A percentile compares a stretch with the other conserved stretches of the same genome.
phyloP scores from a whole-genome alignment of 2,888 invertebrate species.

The Prosopocoilus inquinatus region DNA sequence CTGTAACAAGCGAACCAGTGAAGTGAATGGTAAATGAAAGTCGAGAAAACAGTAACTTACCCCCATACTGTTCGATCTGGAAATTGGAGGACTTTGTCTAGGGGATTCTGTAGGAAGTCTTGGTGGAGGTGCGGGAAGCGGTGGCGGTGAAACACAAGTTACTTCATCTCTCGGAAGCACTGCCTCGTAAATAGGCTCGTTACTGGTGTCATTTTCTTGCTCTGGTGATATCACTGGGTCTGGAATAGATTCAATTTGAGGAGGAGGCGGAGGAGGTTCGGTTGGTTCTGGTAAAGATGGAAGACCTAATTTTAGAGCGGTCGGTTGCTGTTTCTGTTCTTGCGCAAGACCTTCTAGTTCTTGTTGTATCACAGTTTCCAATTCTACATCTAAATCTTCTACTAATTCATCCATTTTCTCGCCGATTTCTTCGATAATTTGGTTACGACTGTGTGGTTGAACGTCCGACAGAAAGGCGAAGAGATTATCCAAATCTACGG shows the following conservation, averaged over 20 bases:
- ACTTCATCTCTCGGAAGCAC: slow-evolving; percentile 69
- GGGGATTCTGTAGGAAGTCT: slow-evolving; percentile 52
- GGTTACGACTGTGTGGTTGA: slow-evolving; percentile 52
- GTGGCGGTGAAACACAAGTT: slow-evolving; percentile 49
- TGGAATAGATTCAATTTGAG: slow-evolving; percentile 27
- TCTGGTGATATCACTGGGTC: slow-evolving; percentile 28
- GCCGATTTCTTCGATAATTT: slow-evolving; percentile 78
- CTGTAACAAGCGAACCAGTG: slow-evolving; percentile 24
- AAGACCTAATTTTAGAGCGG: slow-evolving; percentile 55
- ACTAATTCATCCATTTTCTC: slow-evolving; percentile 82
- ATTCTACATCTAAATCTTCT: slow-evolving; percentile 77
- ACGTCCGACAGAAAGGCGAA: slow-evolving; percentile 88
- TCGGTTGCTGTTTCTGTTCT: slow-evolving; percentile 44
- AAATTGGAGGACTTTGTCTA: slow-evolving; percentile 54
- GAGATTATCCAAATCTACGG: slow-evolving; percentile 84
- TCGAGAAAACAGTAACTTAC: slow-evolving; percentile 36
- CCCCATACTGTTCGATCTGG: slow-evolving; percentile 53
- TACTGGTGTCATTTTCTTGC: slow-evolving; percentile 35
- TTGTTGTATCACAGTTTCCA: slow-evolving; percentile 65
- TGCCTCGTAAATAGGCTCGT: slow-evolving; percentile 83
- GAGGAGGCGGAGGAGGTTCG: slow-evolving; percentile 49
- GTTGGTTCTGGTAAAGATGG: slow-evolving; percentile 75
- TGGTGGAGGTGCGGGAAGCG: slow-evolving; percentile 51
- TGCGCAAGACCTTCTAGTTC: slow-evolving; percentile 57
- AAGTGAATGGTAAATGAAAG: not conserved